These are phyloP conservation scores for Clarias gariepinus DNA, from an alignment of 2,113 vertebrate genomes.

Conservation along the genomic window DNA sequence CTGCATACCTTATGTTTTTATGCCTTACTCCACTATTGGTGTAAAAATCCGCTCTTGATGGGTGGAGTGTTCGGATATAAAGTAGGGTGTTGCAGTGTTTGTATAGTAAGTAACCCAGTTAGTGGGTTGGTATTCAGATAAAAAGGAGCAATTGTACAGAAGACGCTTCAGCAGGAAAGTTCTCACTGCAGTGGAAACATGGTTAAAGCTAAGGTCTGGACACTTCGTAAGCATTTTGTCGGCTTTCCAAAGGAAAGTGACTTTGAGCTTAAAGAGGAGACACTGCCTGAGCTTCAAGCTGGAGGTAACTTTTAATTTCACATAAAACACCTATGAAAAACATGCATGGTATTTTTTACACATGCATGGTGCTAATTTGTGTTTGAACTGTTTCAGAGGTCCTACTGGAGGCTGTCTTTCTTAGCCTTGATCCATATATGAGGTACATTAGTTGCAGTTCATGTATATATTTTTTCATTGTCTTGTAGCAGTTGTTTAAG, in stretches of 20 bases:
- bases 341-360: too few species aligned
- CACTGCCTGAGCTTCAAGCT: slow-evolving; percentile 79
- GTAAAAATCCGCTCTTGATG: background rate
- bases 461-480: background rate
- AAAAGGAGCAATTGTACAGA: too few species aligned
- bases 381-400: slow-evolving; percentile 75
- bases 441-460: slow-evolving; percentile 68
- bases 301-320: slow-evolving; percentile 70
- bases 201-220: slow-evolving; percentile 77
- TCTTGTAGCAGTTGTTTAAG: background rate
- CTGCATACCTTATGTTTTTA: background rate
- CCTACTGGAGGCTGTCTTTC: slow-evolving; percentile 83
- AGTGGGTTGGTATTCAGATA: too few species aligned
- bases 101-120: too few species aligned
- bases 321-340: background rate
- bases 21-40: background rate
- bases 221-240: slow-evolving; percentile 80
- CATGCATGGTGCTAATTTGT: background rate
- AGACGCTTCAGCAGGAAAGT: background rate
- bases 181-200: slow-evolving; percentile 61
- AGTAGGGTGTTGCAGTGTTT: background rate
- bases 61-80: slow-evolving; percentile 15
- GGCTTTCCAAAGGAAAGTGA: slow-evolving; percentile 76
- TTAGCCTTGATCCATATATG: slow-evolving; percentile 90
- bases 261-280: slow-evolving; percentile 77